Conservation (phyloP, 2,113 vertebrate species). For the Hippolais icterina region DNA sequence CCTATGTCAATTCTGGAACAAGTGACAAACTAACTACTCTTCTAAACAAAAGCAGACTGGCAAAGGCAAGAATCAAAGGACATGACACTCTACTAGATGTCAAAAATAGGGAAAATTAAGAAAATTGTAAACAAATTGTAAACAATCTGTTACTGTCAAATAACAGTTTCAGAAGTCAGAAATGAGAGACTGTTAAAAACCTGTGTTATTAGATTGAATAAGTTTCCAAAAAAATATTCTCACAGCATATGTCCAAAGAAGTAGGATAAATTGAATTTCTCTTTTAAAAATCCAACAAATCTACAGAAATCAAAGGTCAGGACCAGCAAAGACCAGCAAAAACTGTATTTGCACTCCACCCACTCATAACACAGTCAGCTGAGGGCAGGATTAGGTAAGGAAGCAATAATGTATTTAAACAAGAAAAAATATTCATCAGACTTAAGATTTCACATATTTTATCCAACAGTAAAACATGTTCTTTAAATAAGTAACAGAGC, state of each 20-base stretch:
- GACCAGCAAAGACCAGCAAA: neutral
- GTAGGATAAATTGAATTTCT: neutral
- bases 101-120: neutral
- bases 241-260: neutral
- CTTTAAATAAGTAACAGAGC: slow-evolving; percentile 6
- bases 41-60: neutral
- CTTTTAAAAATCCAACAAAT: neutral
- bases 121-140: neutral
- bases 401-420: neutral
- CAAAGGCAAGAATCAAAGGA: neutral
- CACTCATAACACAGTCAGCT: neutral
- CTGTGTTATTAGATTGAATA: neutral
- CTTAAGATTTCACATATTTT: slow-evolving; percentile 4
- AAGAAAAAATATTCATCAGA: neutral
- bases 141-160: neutral
- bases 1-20: neutral
- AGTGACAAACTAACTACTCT: neutral
- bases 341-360: neutral
- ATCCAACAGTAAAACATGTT: neutral
- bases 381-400: neutral
- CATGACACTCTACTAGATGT: neutral
- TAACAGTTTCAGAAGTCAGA: neutral
- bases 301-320: neutral
- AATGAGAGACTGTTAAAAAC: neutral
- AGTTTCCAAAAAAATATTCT: neutral